These are phyloP conservation scores for Bambusicola thoracicus DNA, from an alignment of 2,113 vertebrate genomes.

Conservation along the genomic window DNA sequence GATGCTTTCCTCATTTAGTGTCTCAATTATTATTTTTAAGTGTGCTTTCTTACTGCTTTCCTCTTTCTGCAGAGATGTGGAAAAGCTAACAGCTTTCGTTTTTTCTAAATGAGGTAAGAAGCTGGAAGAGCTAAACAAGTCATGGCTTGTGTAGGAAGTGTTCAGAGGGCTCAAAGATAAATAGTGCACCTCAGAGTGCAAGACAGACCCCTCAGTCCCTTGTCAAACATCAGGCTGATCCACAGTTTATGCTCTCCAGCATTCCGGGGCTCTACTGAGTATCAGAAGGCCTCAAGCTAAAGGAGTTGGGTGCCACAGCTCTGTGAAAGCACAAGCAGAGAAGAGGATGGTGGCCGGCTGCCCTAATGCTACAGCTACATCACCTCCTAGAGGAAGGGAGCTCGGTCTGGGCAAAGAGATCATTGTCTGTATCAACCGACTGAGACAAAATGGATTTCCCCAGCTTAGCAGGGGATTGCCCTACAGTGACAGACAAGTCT, in stretches of 20 bases:
- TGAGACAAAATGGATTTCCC: conserved; percentile 30
- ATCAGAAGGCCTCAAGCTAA: not conserved
- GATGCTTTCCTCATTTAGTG: not conserved
- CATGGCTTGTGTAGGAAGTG: not conserved
- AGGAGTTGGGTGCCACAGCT: not conserved
- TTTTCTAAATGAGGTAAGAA: not conserved
- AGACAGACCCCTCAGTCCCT: not conserved
- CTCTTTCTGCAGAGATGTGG: not conserved
- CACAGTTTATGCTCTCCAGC: not conserved
- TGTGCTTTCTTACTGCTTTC: not conserved
- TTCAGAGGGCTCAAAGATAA: not conserved
- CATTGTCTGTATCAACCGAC: not conserved
- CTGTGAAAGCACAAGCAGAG: not conserved
- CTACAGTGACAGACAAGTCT: not conserved
- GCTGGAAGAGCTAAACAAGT: not conserved
- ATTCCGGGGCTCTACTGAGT: not conserved
- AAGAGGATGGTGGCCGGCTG: not conserved
- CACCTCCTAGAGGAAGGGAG: not conserved
- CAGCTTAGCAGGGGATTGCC: conserved; percentile 41
- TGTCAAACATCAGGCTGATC: not conserved
- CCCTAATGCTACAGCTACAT: not conserved
- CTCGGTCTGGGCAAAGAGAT: not conserved
- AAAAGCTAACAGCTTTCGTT: not conserved
- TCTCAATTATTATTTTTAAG: not conserved
- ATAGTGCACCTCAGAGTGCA: not conserved